Base-by-base conservation (phyloP, 2,888 invertebrate genomes). In the Notodonta dromedarius region DNA sequence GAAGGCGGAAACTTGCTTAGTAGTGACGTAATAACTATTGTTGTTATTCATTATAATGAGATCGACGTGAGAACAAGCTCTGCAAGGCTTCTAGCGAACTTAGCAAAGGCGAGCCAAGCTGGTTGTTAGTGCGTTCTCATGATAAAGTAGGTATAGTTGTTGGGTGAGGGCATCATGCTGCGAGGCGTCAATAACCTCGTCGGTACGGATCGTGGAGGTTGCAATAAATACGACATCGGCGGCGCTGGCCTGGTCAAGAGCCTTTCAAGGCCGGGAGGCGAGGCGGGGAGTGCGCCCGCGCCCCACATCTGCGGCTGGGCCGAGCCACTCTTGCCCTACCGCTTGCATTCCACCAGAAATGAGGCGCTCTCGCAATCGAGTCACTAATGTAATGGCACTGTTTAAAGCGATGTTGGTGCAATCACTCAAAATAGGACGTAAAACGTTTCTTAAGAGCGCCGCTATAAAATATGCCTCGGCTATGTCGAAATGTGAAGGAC, bases 191-290 rank as follows among this genome's bases (percentile, higher is more conserved):
- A 93, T 93, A 93, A 93, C 93, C 93, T 93, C 91, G 90, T 71
- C 88, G 85, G 90, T 90, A 91, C 88, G 86, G 90, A 91, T 91
- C 90, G 87, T 88, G 88, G 93, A 92, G 91, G 87, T 93, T 93
- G 93, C 93, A 92, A 93, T 92, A 93, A 92, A 92, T 92, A 92
- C 91, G 88, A 88, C 89, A 90, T 86, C 89, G 89, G 83, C 89
- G 86, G 81, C 85, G 83, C 82, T 90, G 92, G 90, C 85, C 91
- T 93, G 93, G 93, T 93, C 93, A 93, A 93, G 93, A 92, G 92
- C 93, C 93, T 93, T 93, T 93, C 93, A 93, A 93, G 93, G 93
- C 89, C 90, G 87, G 88, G 91, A 88, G 88, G 90, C 86, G 90
- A 90, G 88, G 91, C 87, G 91, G 91, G 91, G 92, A 85, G 88